phyloP scores from a whole-genome alignment of 2,113 vertebrate species.

The Toxotes chatareus region DNA sequence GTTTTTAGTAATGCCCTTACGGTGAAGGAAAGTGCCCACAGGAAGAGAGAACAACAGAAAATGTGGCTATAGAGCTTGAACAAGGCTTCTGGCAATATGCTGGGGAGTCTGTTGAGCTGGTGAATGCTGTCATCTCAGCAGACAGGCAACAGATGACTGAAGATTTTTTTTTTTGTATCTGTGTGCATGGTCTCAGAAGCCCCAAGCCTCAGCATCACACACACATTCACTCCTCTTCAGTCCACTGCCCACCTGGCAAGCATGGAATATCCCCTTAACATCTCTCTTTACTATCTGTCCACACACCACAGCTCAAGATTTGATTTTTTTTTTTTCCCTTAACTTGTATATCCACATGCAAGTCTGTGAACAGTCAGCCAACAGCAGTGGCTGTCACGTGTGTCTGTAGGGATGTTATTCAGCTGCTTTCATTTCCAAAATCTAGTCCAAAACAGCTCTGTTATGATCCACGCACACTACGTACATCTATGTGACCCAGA shows the following conservation, averaged over 20 bases:
- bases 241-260: conserved; percentile 74
- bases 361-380: conserved; percentile 49
- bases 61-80: conserved; percentile 31
- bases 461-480: conserved; percentile 26
- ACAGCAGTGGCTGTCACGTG: conserved; percentile 55
- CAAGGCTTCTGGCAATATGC: conserved; percentile 50
- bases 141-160: conserved; percentile 70
- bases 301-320: conserved; percentile 50
- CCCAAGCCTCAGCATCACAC: conserved; percentile 44
- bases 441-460: conserved; percentile 62
- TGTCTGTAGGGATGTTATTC: conserved; percentile 61
- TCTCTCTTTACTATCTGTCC: conserved; percentile 67
- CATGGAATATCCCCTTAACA: conserved; percentile 67
- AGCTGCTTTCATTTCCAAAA: conserved; percentile 64
- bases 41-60: conserved; percentile 29
- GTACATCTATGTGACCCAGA: conserved; percentile 63
- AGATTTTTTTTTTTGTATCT: conserved; percentile 58
- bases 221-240: conserved; percentile 56
- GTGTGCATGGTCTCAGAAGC: conserved; percentile 64
- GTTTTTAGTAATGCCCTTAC: conserved; percentile 23
- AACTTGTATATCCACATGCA: conserved; percentile 35
- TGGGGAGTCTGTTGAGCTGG: conserved; percentile 55
- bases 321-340: background rate
- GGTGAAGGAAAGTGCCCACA: conserved; percentile 10
- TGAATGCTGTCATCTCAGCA: conserved; percentile 70